Evolutionary conservation across 2,113 vertebrate species (phyloP), one percentile per base, ranked within the genome.

Genomic region (Aphyosemion australe): DNA sequence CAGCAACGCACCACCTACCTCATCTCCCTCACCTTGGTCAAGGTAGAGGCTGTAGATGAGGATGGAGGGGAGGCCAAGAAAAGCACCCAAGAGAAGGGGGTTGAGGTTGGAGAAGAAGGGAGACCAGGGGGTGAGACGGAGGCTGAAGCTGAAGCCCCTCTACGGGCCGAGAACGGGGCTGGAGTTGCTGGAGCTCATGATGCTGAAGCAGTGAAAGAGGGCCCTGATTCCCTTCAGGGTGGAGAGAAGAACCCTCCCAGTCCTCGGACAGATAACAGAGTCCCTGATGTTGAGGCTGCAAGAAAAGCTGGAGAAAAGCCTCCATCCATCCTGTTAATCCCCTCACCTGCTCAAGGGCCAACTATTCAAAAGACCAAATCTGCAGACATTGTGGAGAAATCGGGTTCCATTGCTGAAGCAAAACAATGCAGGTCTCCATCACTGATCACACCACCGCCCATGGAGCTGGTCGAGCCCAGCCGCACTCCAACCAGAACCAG

Each of bases 1-100:
- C 95, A 96, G 90, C 94, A 95, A 77, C 92, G 94, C 89, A 96
- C 95, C 88, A 96, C 96, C 93, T 97, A 95, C 94, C 94, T 96
- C 90, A 96, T 97, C 91, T 95, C 96, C 79, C 94, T 97, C 83
- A 97, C 96, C 83, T 93, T 97, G 78, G 95, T 97, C 80, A 97
- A 96, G 91, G 94, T 97, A 82, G 96, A 97, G 91, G 89, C 93
- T 62, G 81, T 93, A 61, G 90, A 90, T 70, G 92, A 89, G 67
- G 84, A 91, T 87, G 92, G 88, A 61, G 85, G 78, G 58, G 90
- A 90, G 74, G 72, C 79, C 78, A 85, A 66, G 79, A 81, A 19
- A 42, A 49, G 65, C 51, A 16, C 13, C 75, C 77, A 84, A 52
- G 84, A 67, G 47, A 75, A 55, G 84, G 58, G 91, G 48, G 87